These are phyloP conservation scores for Laothoe populi DNA, from an alignment of 2,888 invertebrate species.

Conservation along the genomic window DNA sequence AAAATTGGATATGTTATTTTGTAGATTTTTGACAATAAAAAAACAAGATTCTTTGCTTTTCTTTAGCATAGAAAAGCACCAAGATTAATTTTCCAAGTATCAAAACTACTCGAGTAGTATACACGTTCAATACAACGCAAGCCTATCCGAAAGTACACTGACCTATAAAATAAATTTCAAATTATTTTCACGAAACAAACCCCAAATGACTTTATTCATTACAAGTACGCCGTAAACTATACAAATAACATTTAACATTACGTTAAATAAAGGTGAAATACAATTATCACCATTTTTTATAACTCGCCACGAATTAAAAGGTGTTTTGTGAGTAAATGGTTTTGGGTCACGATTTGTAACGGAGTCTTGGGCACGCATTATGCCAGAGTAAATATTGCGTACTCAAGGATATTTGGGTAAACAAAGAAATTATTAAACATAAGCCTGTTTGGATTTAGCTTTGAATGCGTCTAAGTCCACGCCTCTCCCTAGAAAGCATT, in stretches of 20 bases:
- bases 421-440: not conserved
- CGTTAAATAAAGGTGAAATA: slow-evolving; percentile 28
- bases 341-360: slow-evolving; percentile 14
- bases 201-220: slow-evolving; percentile 23
- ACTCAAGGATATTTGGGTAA: not conserved
- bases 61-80: too few relatives aligned
- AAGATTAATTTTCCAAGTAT: not conserved
- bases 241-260: slow-evolving; percentile 22
- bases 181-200: slow-evolving; percentile 15
- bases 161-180: not conserved
- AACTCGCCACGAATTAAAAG: slow-evolving; percentile 32
- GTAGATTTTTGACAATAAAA: too few relatives aligned
- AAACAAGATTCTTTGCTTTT: too few relatives aligned
- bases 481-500: too few relatives aligned
- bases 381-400: slow-evolving; percentile 1
- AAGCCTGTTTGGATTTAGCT: too few relatives aligned
- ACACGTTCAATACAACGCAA: not conserved
- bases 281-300: slow-evolving; percentile 32
- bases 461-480: too few relatives aligned
- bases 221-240: slow-evolving; percentile 21
- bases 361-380: slow-evolving; percentile 6
- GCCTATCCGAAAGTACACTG: not conserved
- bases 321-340: slow-evolving; percentile 27
- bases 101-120: not conserved
- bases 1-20: too few relatives aligned